Evolutionary conservation across 2,113 vertebrate genomes (phyloP).

Genomic region (Python bivittatus): DNA sequence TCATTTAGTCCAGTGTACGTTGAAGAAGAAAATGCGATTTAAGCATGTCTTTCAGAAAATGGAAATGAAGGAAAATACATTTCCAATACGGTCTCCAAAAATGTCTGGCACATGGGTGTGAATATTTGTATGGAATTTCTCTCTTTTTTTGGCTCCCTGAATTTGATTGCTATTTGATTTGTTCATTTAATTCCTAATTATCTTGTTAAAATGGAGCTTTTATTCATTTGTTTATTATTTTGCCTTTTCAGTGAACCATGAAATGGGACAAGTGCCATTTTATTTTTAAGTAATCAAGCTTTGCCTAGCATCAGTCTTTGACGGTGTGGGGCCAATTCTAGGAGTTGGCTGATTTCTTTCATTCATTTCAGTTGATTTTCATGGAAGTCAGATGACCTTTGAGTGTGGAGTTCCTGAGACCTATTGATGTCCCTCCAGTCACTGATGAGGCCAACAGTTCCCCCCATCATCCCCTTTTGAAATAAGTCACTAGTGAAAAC

Average conservation of each 20-base stretch:
- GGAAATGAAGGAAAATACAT: not conserved
- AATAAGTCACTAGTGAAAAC: not conserved
- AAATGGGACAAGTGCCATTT: not conserved
- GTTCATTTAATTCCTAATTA: conserved; percentile 15
- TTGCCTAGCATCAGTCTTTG: not conserved
- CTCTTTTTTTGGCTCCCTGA: not conserved
- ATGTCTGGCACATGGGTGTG: not conserved
- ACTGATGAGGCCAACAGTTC: not conserved
- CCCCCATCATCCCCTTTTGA: not conserved
- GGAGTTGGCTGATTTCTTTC: not conserved
- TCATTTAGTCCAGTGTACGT: not conserved
- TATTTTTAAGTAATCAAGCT: not conserved
- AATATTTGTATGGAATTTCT: not conserved
- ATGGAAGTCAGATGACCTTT: not conserved
- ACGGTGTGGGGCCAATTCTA: not conserved
- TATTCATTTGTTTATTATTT: not conserved
- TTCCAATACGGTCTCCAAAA: accelerated
- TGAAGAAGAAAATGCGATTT: not conserved
- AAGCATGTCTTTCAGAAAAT: not conserved
- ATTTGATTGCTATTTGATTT: not conserved
- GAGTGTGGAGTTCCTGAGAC: not conserved
- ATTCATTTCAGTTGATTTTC: not conserved
- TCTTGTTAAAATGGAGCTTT: not conserved
- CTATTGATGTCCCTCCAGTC: not conserved
- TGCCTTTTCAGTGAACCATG: not conserved